phyloP scores from a whole-genome alignment of 2,888 invertebrate species.

The Crossocerus cetratus region DNA sequence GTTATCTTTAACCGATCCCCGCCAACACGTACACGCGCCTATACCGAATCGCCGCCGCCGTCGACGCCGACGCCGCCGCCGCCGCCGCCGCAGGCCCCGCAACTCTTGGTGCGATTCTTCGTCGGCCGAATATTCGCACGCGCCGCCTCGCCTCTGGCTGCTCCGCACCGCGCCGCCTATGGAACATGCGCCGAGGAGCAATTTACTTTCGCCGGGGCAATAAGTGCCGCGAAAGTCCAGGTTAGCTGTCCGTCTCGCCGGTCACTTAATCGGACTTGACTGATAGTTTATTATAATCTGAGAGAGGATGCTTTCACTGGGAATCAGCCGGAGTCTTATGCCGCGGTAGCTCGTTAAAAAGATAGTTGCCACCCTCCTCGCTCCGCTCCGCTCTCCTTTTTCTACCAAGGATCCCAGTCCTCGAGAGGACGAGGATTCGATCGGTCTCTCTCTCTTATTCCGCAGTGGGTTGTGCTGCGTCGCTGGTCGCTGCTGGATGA shows the following conservation, averaged over 20 bases:
- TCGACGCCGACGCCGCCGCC: slow-evolving; percentile 13
- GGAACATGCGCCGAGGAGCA: no score
- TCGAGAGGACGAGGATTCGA: background rate
- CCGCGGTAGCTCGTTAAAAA: slow-evolving; percentile 9
- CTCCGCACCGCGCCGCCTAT: no score
- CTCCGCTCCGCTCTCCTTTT: background rate
- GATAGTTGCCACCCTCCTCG: background rate
- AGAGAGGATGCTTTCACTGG: background rate
- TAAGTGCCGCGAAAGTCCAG: background rate
- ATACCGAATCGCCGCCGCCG: slow-evolving; percentile 26
- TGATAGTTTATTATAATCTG: slow-evolving; percentile 4
- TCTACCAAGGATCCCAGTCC: background rate
- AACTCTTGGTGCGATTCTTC: slow-evolving; percentile 13
- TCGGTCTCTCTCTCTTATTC: slow-evolving; percentile 2
- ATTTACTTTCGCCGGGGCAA: background rate
- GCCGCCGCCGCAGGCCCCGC: background rate
- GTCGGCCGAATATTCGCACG: slow-evolving; percentile 9
- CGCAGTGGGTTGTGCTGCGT: background rate
- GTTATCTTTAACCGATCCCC: slow-evolving; percentile 51
- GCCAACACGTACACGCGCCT: slow-evolving; percentile 17
- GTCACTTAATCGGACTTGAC: slow-evolving; percentile 1
- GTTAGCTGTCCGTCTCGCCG: background rate
- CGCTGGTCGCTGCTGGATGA: background rate
- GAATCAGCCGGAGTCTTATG: no score
- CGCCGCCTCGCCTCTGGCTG: background rate